These are phyloP conservation scores for Ceriagrion tenellum DNA, from an alignment of 2,888 invertebrate species.

Conservation along the genomic window DNA sequence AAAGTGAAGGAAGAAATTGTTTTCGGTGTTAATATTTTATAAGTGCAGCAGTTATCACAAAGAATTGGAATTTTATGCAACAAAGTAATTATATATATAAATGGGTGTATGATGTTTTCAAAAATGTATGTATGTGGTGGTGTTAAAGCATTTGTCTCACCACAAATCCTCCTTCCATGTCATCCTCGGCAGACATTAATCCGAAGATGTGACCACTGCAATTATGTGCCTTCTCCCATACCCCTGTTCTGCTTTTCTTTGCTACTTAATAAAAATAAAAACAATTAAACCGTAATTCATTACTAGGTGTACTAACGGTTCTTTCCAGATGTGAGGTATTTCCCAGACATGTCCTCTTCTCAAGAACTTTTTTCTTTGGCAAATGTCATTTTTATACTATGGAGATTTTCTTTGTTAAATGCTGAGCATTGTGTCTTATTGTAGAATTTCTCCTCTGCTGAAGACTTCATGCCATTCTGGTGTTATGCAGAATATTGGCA, in stretches of 20 bases:
- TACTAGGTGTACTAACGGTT: neutral
- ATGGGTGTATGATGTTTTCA: neutral
- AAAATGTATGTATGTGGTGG: neutral
- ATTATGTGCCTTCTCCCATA: slow-evolving; percentile 50
- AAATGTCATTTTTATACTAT: too few species aligned
- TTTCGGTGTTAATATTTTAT: neutral
- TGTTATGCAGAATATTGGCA: too few species aligned
- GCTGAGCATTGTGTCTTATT: too few species aligned
- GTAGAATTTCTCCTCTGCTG: too few species aligned
- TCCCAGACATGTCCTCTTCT: too few species aligned
- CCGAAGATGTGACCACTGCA: slow-evolving; percentile 60
- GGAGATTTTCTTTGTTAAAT: too few species aligned
- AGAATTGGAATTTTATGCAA: neutral
- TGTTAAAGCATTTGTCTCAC: neutral
- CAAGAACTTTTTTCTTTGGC: too few species aligned
- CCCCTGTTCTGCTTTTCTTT: slow-evolving; percentile 63
- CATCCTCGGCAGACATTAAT: slow-evolving; percentile 15
- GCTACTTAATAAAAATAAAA: slow-evolving; percentile 45
- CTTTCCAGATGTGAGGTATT: too few species aligned
- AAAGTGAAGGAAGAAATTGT: neutral
- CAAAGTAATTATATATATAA: neutral
- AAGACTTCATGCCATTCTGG: too few species aligned
- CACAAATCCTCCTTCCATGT: slow-evolving; percentile 47
- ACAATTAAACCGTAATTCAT: neutral
- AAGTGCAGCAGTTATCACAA: neutral